A percentile compares a stretch with the other conserved stretches of the same genome.
These are phyloP conservation scores for Oxycera nigricornis DNA, from an alignment of 2,888 invertebrate species.

Conservation along the genomic window DNA sequence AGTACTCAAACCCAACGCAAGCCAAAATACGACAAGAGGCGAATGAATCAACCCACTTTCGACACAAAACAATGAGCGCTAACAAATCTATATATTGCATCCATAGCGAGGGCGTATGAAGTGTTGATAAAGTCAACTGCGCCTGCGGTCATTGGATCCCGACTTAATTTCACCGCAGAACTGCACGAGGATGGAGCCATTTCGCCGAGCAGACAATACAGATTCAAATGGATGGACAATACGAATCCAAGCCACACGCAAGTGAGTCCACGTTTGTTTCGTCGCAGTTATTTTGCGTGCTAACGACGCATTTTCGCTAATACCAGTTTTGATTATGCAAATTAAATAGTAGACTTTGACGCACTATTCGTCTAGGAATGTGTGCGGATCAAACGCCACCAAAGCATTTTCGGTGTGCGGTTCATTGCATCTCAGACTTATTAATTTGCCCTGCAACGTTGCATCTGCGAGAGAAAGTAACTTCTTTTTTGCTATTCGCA, in stretches of 20 bases:
- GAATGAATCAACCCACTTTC: neutral
- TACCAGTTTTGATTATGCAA: neutral
- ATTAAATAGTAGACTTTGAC: too few relatives aligned
- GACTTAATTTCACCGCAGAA: constrained; percentile 68
- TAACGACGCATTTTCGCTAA: neutral
- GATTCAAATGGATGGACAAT: constrained; percentile 69
- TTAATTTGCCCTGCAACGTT: too few relatives aligned
- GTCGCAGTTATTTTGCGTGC: too few relatives aligned
- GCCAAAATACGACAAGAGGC: neutral
- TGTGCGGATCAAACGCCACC: too few relatives aligned
- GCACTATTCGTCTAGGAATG: too few relatives aligned
- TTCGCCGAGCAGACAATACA: constrained; percentile 63
- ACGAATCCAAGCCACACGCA: constrained; percentile 52
- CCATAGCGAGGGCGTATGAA: constrained; percentile 53
- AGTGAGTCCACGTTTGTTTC: too few relatives aligned
- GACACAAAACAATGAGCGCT: neutral
- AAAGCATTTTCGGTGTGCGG: too few relatives aligned
- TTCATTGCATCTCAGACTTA: too few relatives aligned
- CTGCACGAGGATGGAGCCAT: constrained; percentile 52
- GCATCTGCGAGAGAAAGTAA: too few relatives aligned
- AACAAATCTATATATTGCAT: too few relatives aligned
- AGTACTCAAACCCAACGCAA: neutral
- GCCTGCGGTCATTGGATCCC: constrained; percentile 75
- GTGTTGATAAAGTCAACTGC: constrained; percentile 69
- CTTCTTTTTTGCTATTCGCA: too few relatives aligned